Evolutionary conservation across 2,797 vertebrate genomes (phyloP).

Genomic region (Coreius guichenoti): DNA sequence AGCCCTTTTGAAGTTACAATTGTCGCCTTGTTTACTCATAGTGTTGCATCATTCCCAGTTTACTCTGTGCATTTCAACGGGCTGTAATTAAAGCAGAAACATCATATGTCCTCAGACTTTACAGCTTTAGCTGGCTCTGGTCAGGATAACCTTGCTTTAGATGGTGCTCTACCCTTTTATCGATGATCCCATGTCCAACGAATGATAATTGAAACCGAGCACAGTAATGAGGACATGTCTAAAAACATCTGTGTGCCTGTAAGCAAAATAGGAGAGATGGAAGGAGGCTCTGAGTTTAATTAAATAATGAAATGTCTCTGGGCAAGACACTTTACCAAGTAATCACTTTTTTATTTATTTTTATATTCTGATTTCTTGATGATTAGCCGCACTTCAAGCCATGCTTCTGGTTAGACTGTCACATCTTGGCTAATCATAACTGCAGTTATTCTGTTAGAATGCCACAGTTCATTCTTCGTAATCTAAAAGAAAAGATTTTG

Average conservation of each 20-base stretch:
- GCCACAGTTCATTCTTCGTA: not conserved
- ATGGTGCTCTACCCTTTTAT: not conserved
- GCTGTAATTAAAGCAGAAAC: slow-evolving; percentile 41
- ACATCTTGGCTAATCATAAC: slow-evolving; percentile 9
- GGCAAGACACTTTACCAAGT: slow-evolving; percentile 45
- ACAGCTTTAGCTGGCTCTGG: not conserved
- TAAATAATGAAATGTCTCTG: slow-evolving; percentile 58
- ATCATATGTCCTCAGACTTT: not conserved
- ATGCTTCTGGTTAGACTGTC: slow-evolving; percentile 25
- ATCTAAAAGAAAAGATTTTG: not conserved
- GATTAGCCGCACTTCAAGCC: slow-evolving; percentile 33
- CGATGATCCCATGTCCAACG: slow-evolving; percentile 17
- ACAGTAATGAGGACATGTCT: slow-evolving; percentile 40
- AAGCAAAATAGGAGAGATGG: slow-evolving; percentile 41
- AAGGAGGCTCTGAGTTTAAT: slow-evolving; percentile 56
- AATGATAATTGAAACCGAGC: slow-evolving; percentile 43
- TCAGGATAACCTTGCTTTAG: slow-evolving; percentile 6
- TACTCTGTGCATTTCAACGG: slow-evolving; percentile 28
- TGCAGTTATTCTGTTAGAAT: not conserved
- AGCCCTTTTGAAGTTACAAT: slow-evolving; percentile 47
- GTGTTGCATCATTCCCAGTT: slow-evolving; percentile 28
- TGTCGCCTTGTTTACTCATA: slow-evolving; percentile 35
- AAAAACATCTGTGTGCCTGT: slow-evolving; percentile 47
- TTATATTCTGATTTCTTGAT: slow-evolving; percentile 39
- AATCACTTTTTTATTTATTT: slow-evolving; percentile 23